Conservation (phyloP, 1,140 invertebrate species). For the Panagrolaimus sp. region DNA sequence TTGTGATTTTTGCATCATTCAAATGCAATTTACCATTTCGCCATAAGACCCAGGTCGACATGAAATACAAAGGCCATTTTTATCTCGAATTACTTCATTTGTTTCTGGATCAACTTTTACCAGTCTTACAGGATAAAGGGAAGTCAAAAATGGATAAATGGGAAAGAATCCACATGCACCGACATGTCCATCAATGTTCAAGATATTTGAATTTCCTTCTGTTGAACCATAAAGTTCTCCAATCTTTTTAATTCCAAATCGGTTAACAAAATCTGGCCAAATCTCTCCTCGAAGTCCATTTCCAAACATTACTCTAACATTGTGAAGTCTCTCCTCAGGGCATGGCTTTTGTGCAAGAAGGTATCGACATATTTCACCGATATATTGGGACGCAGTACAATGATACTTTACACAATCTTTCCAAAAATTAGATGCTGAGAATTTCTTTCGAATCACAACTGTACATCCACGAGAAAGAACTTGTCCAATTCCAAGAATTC, state of each 20-base stretch:
- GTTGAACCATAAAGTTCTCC: slow-evolving; percentile 89
- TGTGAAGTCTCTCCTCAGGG: slow-evolving; percentile 75
- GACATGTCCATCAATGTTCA: slow-evolving; percentile 72
- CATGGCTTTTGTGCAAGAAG: slow-evolving; percentile 77
- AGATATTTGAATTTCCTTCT: slow-evolving; percentile 78
- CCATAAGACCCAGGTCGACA: slow-evolving; percentile 81
- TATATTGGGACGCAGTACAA: slow-evolving; percentile 93
- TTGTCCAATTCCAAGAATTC: slow-evolving; percentile 63
- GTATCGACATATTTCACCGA: slow-evolving; percentile 97
- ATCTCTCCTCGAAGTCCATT: slow-evolving; percentile 92
- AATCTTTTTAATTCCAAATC: slow-evolving; percentile 79
- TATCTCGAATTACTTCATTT: slow-evolving; percentile 72
- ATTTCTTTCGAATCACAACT: slow-evolving; percentile 81
- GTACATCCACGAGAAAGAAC: slow-evolving; percentile 65
- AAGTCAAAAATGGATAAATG: slow-evolving; percentile 30
- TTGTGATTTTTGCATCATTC: too few species aligned
- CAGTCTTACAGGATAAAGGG: slow-evolving; percentile 38
- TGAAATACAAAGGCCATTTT: slow-evolving; percentile 72
- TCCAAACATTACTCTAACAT: slow-evolving; percentile 68
- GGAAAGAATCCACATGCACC: slow-evolving; percentile 67
- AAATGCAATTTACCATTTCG: slow-evolving; percentile 69
- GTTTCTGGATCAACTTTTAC: slow-evolving; percentile 60
- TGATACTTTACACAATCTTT: slow-evolving; percentile 83
- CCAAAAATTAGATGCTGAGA: slow-evolving; percentile 91
- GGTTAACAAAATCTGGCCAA: slow-evolving; percentile 81